Percentiles rank a stretch among this genome's conserved stretches.
These are phyloP conservation scores for Hyalella azteca DNA, from an alignment of 2,888 invertebrate species.

Conservation along the genomic window DNA sequence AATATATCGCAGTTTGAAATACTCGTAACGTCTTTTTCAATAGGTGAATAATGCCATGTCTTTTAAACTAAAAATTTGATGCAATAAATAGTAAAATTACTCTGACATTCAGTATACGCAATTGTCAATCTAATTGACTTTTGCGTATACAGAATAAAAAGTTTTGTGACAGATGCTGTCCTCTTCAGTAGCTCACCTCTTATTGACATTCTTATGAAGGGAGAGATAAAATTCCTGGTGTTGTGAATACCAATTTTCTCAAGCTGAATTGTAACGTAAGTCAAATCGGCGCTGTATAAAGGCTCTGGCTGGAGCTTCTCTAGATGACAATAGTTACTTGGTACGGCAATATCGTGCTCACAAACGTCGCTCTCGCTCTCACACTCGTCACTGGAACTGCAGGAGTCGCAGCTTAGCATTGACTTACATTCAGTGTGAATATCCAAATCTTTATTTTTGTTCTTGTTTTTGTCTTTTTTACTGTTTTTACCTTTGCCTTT, in stretches of 20 bases:
- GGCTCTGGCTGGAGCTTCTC: conserved; percentile 40
- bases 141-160: too few relatives aligned
- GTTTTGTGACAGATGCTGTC: too few relatives aligned
- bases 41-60: too few relatives aligned
- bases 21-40: too few relatives aligned
- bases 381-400: conserved; percentile 49
- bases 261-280: conserved; percentile 42
- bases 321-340: conserved; percentile 46
- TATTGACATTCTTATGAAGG: conserved; percentile 50
- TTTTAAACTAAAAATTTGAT: too few relatives aligned
- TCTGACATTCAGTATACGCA: too few relatives aligned
- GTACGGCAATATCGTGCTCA: conserved; percentile 46
- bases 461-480: background rate
- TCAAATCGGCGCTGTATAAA: conserved; percentile 17
- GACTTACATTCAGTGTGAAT: conserved; percentile 38
- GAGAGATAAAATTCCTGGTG: conserved; percentile 39
- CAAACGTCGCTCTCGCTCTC: conserved; percentile 45
- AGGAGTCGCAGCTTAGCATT: conserved; percentile 54
- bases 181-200: conserved; percentile 45
- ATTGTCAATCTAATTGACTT: too few relatives aligned
- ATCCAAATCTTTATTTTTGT: conserved; percentile 19
- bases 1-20: too few relatives aligned
- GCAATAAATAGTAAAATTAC: too few relatives aligned
- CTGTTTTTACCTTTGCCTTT: background rate
- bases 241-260: conserved; percentile 52